A percentile compares a stretch with the other conserved stretches of the same genome.
These are phyloP conservation scores for Pteropus rufus DNA, from an alignment of 2,797 vertebrate genomes.

Conservation along the genomic window DNA sequence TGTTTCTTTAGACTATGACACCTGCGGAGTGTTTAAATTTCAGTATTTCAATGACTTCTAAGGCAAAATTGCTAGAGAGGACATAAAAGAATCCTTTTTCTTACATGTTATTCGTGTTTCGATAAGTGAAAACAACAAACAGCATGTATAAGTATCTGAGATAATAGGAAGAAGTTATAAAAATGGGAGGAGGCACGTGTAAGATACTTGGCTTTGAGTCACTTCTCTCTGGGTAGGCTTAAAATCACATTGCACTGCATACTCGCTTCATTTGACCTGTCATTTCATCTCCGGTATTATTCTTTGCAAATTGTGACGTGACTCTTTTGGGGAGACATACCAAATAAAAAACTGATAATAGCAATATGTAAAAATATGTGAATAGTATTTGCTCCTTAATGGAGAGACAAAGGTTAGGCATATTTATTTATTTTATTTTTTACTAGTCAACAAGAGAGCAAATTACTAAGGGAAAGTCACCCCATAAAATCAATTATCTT, in stretches of 20 bases:
- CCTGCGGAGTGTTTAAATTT: slow-evolving; percentile 74
- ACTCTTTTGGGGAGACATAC: neutral
- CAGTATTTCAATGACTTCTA: slow-evolving; percentile 43
- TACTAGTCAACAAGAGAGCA: slow-evolving; percentile 64
- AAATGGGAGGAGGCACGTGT: slow-evolving; percentile 39
- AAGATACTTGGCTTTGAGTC: slow-evolving; percentile 61
- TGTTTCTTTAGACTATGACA: slow-evolving; percentile 68
- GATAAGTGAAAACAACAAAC: neutral
- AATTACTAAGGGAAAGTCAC: slow-evolving; percentile 72
- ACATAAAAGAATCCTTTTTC: neutral
- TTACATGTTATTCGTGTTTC: neutral
- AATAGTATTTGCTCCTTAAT: slow-evolving; percentile 62
- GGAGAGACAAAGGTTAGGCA: slow-evolving; percentile 54
- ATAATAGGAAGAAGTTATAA: slow-evolving; percentile 29
- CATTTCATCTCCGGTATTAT: neutral
- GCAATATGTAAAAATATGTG: neutral
- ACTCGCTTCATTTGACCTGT: neutral
- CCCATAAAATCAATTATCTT: slow-evolving; percentile 62
- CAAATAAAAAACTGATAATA: neutral
- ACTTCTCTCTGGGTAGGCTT: slow-evolving; percentile 48
- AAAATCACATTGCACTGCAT: slow-evolving; percentile 34
- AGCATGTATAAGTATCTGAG: neutral
- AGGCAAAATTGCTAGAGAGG: neutral
- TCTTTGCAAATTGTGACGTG: neutral
- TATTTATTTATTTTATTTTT: slow-evolving; percentile 24